Percentiles rank a stretch among this genome's conserved stretches.
These are phyloP conservation scores for Colinus virginianus DNA, from an alignment of 2,113 vertebrate species.

Conservation along the genomic window DNA sequence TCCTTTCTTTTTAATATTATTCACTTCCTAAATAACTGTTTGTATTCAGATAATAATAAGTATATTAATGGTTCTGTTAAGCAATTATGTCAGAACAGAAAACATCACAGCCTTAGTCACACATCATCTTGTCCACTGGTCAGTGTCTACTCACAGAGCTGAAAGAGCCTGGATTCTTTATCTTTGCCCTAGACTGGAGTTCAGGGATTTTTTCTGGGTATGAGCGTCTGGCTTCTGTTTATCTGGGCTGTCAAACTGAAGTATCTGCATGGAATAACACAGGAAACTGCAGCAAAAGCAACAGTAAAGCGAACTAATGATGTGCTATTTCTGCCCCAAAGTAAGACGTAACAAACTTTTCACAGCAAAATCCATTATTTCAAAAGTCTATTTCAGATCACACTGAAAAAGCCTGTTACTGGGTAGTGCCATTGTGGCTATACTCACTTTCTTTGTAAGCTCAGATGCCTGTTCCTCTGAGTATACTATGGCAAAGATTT, in stretches of 20 bases:
- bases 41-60: constrained; percentile 11
- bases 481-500: neutral
- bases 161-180: constrained; percentile 71
- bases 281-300: constrained; percentile 71
- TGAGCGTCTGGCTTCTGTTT: constrained; percentile 77
- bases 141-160: constrained; percentile 66
- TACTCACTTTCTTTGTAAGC: neutral
- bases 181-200: constrained; percentile 78
- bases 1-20: neutral
- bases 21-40: neutral
- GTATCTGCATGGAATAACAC: constrained; percentile 75
- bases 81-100: constrained; percentile 22
- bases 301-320: constrained; percentile 56
- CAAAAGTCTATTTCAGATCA: neutral
- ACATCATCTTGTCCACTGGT: constrained; percentile 66
- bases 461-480: neutral
- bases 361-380: constrained; percentile 46
- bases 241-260: constrained; percentile 79
- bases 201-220: constrained; percentile 75
- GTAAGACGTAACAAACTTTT: constrained; percentile 30
- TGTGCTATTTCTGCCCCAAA: constrained; percentile 46
- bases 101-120: constrained; percentile 42
- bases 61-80: neutral
- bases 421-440: neutral
- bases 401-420: neutral